phyloP scores from a whole-genome alignment of 1,140 invertebrate genomes.

The Drosophila sechellia region DNA sequence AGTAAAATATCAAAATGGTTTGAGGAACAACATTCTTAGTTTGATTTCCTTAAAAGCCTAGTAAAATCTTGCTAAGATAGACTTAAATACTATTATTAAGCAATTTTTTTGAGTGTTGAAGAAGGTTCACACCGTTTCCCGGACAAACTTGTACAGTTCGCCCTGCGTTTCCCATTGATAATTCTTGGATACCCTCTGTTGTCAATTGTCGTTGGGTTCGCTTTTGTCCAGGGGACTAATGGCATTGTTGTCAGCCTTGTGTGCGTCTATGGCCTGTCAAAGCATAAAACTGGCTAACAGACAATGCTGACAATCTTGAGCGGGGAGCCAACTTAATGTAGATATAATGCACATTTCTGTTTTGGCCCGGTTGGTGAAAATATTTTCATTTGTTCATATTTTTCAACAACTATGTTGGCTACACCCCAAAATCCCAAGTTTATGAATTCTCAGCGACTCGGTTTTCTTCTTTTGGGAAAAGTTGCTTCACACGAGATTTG shows the following conservation, averaged over 20 bases:
- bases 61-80: too few relatives aligned
- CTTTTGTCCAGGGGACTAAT: conserved; percentile 68
- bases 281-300: conserved; percentile 63
- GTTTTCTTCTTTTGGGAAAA: conserved; percentile 45
- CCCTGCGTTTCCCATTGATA: conserved; percentile 56
- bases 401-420: conserved; percentile 77
- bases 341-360: conserved; percentile 68
- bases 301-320: conserved; percentile 54
- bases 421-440: conserved; percentile 21
- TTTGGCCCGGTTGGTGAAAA: conserved; percentile 52
- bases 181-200: conserved; percentile 42
- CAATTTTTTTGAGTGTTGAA: conserved; percentile 1
- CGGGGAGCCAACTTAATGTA: conserved; percentile 48
- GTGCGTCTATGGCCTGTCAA: conserved; percentile 65
- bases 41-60: too few relatives aligned
- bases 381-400: conserved; percentile 71
- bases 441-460: conserved; percentile 32
- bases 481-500: conserved; percentile 67
- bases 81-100: background rate
- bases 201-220: conserved; percentile 65
- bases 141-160: conserved; percentile 50
- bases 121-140: conserved; percentile 68
- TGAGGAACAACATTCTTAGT: too few relatives aligned
- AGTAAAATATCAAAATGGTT: too few relatives aligned
- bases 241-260: conserved; percentile 74